A percentile compares a stretch with the other conserved stretches of the same genome.
Conservation (phyloP, 2,888 invertebrate genomes). For the Drosophila dives region DNA sequence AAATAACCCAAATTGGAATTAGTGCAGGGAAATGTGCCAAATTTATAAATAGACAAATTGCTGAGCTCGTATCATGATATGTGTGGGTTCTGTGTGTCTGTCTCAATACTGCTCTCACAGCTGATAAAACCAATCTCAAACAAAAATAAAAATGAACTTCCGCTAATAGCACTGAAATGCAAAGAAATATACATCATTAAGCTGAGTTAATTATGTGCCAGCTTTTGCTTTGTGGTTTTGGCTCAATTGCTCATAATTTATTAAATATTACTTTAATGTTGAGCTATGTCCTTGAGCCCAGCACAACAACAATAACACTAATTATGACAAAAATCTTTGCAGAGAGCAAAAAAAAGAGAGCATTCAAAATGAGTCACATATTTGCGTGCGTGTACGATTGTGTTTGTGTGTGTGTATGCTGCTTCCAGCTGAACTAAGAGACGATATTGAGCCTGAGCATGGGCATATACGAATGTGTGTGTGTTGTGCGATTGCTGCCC, state of each 20-base stretch:
- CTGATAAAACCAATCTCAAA: slow-evolving; percentile 17
- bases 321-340: slow-evolving; percentile 59
- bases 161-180: background rate
- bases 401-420: slow-evolving; percentile 14
- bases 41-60: slow-evolving; percentile 68
- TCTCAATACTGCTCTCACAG: slow-evolving; percentile 15
- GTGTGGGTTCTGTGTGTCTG: slow-evolving; percentile 8
- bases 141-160: background rate
- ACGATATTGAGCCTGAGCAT: slow-evolving; percentile 41
- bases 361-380: slow-evolving; percentile 65
- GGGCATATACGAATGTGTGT: slow-evolving; percentile 23
- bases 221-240: background rate
- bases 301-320: slow-evolving; percentile 32
- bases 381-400: slow-evolving; percentile 18
- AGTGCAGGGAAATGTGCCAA: slow-evolving; percentile 71
- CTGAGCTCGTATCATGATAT: slow-evolving; percentile 46
- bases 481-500: slow-evolving; percentile 45
- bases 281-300: slow-evolving; percentile 32
- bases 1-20: slow-evolving; percentile 74
- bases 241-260: slow-evolving; percentile 3
- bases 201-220: slow-evolving; percentile 17
- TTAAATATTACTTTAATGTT: slow-evolving; percentile 6
- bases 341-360: slow-evolving; percentile 46
- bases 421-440: slow-evolving; percentile 57
- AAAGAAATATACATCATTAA: slow-evolving; percentile 10